These are phyloP conservation scores for Netelia fuscicornis DNA, from an alignment of 2,888 invertebrate genomes.

Conservation along the genomic window DNA sequence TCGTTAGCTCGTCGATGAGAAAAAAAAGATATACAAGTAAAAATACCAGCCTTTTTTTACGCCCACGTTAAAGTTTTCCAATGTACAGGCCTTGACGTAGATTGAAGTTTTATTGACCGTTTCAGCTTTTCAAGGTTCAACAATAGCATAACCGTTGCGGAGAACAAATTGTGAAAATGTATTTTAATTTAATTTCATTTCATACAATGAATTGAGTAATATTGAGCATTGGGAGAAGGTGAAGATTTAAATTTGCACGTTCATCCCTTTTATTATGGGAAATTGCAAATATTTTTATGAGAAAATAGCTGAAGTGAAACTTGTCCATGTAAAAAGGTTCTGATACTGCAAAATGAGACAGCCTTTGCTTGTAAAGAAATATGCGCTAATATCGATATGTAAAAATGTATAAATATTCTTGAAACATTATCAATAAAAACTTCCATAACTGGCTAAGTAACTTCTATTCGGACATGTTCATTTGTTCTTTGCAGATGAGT, in stretches of 20 bases:
- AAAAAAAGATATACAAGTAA: constrained; percentile 19
- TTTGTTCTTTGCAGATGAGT: constrained; percentile 87
- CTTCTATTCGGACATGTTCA: neutral
- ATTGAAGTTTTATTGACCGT: constrained; percentile 8
- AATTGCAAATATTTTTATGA: no score
- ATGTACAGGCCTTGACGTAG: constrained; percentile 1
- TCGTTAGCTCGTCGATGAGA: constrained; percentile 35
- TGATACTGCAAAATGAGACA: neutral
- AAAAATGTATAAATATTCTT: neutral
- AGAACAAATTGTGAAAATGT: no score
- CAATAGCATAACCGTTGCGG: no score
- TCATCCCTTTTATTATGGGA: no score
- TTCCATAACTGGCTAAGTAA: neutral
- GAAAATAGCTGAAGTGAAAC: no score
- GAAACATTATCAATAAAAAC: neutral
- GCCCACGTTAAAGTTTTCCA: constrained; percentile 14
- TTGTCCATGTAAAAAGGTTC: constrained; percentile 1
- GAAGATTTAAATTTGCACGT: no score
- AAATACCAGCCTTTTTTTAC: neutral
- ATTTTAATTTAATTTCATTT: no score
- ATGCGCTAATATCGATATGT: no score
- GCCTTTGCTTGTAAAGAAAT: neutral
- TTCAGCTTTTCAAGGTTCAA: neutral
- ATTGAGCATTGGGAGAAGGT: no score
- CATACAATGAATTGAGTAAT: no score